Evolutionary conservation across 2,888 invertebrate species (phyloP), one percentile per base, ranked within the genome.

Genomic region (Tetheella fluctuosa): DNA sequence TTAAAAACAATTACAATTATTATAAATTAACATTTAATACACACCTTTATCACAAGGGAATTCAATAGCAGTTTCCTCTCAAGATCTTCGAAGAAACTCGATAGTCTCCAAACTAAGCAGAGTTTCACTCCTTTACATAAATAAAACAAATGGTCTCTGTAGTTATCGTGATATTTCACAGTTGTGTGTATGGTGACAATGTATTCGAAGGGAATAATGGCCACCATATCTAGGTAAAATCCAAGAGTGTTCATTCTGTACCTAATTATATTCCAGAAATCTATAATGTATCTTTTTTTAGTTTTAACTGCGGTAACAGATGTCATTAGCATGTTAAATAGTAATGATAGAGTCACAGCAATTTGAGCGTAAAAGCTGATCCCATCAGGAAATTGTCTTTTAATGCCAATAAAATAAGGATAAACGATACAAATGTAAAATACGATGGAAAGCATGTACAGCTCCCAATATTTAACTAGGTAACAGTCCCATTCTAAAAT

Each of bases 81-180:
- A 52, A 92, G 77, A 52, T 87, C 85, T 64, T 90, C 86, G 65
- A 94, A 93, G 62, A 94, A 91, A 61, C 78, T 87, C 0, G 89
- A 88, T 42, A 94, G 67, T 65, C 94, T 86, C 89, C 94, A 94
- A 23, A 94, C 84, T 52, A 94, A 86, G 66, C 94, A 86, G 7
- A 94, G 79, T 64, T 94, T 92, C 20, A 92, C 88, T n/a, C 94
- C 89, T 81, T 94, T 94, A 62, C 94, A 89, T 52, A 94, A 73
- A 73, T 86, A 89, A 75, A 88, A 94, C 60, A 93, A 80, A 66
- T 94, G 93, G 59, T 89, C 83, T 65, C 85, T 82, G 62, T 89
- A 87, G 60, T 85, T 81, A 59, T 91, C 90, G 25, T 83, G 73
- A 68, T 92, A 91, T 52, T 81, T 82, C 1, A 84, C 78, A 13